phyloP scores from a whole-genome alignment of 2,113 vertebrate genomes.

The Dipodomys merriami region DNA sequence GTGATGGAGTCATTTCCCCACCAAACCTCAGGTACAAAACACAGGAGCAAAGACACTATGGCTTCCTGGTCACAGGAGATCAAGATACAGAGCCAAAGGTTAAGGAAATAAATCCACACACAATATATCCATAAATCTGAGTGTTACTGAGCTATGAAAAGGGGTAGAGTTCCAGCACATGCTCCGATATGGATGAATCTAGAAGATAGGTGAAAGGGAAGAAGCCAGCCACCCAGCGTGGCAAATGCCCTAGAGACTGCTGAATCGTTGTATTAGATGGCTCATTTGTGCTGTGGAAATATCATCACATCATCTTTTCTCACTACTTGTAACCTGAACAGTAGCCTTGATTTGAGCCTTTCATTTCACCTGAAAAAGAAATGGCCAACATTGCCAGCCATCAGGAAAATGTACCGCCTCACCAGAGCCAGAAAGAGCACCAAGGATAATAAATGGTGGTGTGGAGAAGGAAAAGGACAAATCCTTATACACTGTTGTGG shows the following conservation, averaged over 20 bases:
- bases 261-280: too few relatives aligned
- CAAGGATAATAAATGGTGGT: too few relatives aligned
- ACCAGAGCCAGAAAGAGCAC: too few relatives aligned
- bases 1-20: neutral
- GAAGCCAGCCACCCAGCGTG: neutral
- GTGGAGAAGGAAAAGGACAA: too few relatives aligned
- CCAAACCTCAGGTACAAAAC: neutral
- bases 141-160: neutral
- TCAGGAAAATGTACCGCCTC: too few relatives aligned
- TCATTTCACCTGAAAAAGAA: neutral
- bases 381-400: too few relatives aligned
- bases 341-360: neutral
- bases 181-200: neutral
- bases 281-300: neutral
- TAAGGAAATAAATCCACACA: neutral
- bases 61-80: neutral
- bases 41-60: neutral
- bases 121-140: rapidly evolving
- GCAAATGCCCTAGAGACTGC: too few relatives aligned
- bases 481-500: too few relatives aligned
- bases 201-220: neutral
- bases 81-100: neutral
- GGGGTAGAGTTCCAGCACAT: neutral
- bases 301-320: neutral
- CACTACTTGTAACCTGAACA: neutral